phyloP scores from a whole-genome alignment of 1,140 invertebrate species.

The Lucilia sericata region DNA sequence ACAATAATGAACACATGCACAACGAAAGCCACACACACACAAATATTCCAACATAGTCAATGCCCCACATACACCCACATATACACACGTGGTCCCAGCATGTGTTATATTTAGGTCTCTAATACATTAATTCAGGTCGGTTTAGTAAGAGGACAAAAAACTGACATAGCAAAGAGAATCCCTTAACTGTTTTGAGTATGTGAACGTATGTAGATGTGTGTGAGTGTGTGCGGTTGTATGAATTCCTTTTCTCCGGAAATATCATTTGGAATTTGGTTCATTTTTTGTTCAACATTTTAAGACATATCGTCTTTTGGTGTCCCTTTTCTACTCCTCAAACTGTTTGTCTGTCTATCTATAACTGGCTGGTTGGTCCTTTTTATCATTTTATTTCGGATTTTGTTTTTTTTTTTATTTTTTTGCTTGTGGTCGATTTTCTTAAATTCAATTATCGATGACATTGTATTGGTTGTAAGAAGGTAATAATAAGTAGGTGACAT shows the following conservation, averaged over 20 bases:
- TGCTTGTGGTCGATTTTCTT: background rate
- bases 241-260: background rate
- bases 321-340: background rate
- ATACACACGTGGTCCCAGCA: conserved; percentile 5
- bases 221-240: background rate
- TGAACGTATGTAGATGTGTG: background rate
- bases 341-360: background rate
- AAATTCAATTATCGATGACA: conserved; percentile 29
- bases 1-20: background rate
- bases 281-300: background rate
- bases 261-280: conserved; percentile 9
- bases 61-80: background rate
- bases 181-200: background rate
- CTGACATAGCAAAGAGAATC: background rate
- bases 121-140: conserved; percentile 23
- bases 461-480: background rate
- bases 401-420: background rate
- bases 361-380: conserved; percentile 9
- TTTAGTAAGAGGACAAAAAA: background rate
- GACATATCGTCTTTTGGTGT: background rate
- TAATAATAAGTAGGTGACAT: conserved; percentile 20
- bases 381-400: background rate
- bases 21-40: background rate
- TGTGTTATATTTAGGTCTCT: conserved; percentile 5
- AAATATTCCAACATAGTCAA: background rate